Conservation (phyloP, 2,888 invertebrate genomes). For the Melanophora roralis region DNA sequence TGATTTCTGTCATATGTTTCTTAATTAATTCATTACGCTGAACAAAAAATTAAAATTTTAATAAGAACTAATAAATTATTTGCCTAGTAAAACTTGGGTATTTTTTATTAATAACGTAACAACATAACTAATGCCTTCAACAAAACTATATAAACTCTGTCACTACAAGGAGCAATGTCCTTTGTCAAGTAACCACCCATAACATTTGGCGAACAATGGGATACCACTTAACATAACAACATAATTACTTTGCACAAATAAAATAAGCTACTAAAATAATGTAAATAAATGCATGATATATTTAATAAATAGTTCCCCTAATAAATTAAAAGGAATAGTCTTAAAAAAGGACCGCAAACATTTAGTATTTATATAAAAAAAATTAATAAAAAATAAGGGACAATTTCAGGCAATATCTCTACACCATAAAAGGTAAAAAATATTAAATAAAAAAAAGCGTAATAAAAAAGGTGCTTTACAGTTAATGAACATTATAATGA, state of each 20-base stretch:
- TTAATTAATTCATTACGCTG: no score
- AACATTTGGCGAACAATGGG: no score
- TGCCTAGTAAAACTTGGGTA: no score
- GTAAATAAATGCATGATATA: constrained; percentile 42
- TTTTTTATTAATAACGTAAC: no score
- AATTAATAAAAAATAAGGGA: constrained; percentile 18
- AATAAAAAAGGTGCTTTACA: constrained; percentile 62
- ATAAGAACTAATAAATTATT: no score
- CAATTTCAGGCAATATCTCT: constrained; percentile 35
- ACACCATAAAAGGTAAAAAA: neutral
- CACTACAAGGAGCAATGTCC: no score
- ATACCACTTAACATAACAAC: constrained; percentile 6
- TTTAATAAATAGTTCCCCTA: constrained; percentile 55
- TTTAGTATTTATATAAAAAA: constrained; percentile 23
- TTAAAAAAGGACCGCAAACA: neutral
- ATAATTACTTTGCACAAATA: constrained; percentile 56
- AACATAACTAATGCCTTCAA: no score
- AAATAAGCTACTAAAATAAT: constrained; percentile 48
- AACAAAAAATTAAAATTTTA: no score
- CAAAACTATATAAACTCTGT: no score
- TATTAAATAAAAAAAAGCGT: neutral
- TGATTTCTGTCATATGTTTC: no score
- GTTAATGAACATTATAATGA: constrained; percentile 65
- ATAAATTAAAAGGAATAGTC: constrained; percentile 45
- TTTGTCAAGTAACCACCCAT: no score